Evolutionary conservation across 2,113 vertebrate species (phyloP).

Genomic region (Anolis sagrei): DNA sequence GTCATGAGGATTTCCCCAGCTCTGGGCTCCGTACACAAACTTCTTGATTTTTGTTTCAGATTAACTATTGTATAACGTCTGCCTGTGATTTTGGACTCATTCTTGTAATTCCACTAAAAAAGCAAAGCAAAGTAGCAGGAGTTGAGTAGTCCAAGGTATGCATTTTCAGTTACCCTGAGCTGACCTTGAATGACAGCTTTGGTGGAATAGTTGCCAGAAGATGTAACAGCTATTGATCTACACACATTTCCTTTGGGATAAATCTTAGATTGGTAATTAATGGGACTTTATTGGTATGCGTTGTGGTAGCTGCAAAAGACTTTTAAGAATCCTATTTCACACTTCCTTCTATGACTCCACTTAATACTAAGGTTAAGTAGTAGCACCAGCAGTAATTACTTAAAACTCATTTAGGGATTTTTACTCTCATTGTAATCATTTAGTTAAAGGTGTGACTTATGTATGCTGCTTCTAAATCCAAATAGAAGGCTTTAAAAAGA

Average conservation of each 20-base stretch:
- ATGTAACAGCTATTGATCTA: not conserved
- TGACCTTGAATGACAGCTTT: not conserved
- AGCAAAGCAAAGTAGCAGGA: too few relatives aligned
- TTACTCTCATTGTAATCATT: not conserved
- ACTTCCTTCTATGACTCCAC: not conserved
- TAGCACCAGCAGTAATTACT: constrained; percentile 7
- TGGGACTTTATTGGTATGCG: not conserved
- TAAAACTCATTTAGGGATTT: constrained; percentile 18
- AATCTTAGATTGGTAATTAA: not conserved
- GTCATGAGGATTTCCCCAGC: not conserved
- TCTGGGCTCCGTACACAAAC: not conserved
- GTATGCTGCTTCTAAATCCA: not conserved
- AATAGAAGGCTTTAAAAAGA: not conserved
- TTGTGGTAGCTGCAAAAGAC: not conserved
- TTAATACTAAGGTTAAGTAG: constrained; percentile 14
- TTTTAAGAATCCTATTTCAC: constrained; percentile 7
- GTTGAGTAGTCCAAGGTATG: not conserved
- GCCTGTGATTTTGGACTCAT: not conserved
- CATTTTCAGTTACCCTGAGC: not conserved
- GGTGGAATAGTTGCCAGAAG: not conserved
- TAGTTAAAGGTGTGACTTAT: not conserved
- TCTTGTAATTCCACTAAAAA: not conserved
- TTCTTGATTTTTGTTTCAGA: not conserved
- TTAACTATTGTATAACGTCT: not conserved
- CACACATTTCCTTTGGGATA: not conserved